Percentiles rank a stretch among this genome's conserved stretches.
Evolutionary conservation across 2,888 invertebrate species (phyloP).

Genomic region (Lumbricus terrestris): DNA sequence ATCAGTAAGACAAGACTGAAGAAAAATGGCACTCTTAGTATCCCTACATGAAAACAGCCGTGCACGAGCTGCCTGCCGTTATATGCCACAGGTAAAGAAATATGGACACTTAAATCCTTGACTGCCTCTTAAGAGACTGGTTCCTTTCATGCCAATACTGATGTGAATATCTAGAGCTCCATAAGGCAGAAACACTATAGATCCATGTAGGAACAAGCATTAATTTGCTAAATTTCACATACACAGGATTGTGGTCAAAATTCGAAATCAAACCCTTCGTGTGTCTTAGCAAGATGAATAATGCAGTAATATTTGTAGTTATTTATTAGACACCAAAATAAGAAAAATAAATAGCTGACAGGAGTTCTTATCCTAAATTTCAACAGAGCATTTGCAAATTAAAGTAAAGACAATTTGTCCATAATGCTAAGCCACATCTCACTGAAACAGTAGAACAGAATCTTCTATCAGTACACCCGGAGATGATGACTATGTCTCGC

Average conservation of each 20-base stretch:
- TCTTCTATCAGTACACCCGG: neutral
- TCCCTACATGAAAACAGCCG: no score
- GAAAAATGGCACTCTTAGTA: no score
- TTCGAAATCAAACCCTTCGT: neutral
- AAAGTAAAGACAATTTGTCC: neutral
- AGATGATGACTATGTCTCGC: neutral
- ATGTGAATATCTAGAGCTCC: no score
- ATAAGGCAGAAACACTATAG: no score
- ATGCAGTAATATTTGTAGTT: neutral
- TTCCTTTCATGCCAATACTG: no score
- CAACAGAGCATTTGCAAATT: neutral
- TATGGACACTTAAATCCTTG: no score
- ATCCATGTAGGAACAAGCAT: neutral
- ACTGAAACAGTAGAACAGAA: neutral
- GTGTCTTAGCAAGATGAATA: neutral
- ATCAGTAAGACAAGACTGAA: no score
- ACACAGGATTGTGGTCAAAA: neutral
- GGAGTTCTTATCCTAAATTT: neutral
- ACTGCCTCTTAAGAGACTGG: no score
- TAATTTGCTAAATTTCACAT: neutral
- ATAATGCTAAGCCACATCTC: neutral
- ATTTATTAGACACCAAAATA: neutral
- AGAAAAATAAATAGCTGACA: no score
- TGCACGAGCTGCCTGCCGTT: no score
- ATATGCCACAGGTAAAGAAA: no score